Base-by-base conservation (phyloP, 2,113 vertebrate genomes). In the Sphyrna mokarran region DNA sequence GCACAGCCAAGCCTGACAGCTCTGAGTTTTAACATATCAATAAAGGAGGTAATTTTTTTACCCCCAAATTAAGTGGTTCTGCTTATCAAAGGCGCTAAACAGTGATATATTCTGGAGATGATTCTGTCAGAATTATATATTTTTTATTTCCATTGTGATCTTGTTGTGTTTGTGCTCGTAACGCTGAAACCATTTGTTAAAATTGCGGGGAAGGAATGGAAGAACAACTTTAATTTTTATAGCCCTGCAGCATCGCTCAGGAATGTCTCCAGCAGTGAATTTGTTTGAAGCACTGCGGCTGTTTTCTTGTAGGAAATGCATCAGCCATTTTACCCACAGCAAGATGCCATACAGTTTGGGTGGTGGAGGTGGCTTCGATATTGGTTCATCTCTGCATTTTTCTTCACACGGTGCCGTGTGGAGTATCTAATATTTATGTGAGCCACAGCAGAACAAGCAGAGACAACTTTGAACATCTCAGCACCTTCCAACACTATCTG, bases 1-100 rank as follows among this genome's bases (percentile, higher is more conserved):
- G 96, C 96, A 16, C 96, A 97, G 97, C 97, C 96, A 96, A 96
- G 97, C 97, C 97, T 97, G 97, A 97, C 97, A 97, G 97, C 96
- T 96, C 95, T 96, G 97, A 68, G 96, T 97, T 97, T 96, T 95
- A 96, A 97, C 97, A 93, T 93, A 93, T 93, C 89, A 93, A 93
- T 93, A 93, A 93, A 93, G 89, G n/a, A 93, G 89, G 89, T 93
- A 93, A 93, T 93, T 93, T 91, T 68, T 68, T 91, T 91, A 63
- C 63, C 87, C 87, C 87, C 87, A n/a, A 93, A 93, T 93, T 93
- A 93, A 93, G 61, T 93, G 89, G 63, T 93, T 68, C 61, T n/a
- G 89, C 89, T 93, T 93, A 93, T 93, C 89, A 93, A 58, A 93
- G 89, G 33, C 61, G 40, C 89, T 93, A 93, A 93, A 33, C n/a